Evolutionary conservation across 2,888 invertebrate species (phyloP).

Genomic region (Melieria picta): DNA sequence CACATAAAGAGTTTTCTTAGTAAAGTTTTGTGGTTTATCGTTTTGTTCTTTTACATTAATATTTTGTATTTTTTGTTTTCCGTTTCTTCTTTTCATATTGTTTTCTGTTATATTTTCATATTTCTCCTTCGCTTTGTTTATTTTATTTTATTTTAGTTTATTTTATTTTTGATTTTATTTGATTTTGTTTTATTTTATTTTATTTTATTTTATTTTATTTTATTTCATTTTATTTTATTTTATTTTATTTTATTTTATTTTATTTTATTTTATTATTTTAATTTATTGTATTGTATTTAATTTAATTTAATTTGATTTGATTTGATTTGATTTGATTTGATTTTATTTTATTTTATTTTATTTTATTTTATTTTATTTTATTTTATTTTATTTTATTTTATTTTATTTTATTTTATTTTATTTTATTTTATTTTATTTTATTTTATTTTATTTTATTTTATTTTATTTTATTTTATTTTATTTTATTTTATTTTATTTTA

Average conservation of each 20-base stretch:
- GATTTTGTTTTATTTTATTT: background rate
- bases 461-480: too few relatives aligned
- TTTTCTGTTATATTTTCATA: too few relatives aligned
- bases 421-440: too few relatives aligned
- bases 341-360: background rate
- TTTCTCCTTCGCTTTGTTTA: background rate
- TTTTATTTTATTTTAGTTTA: background rate
- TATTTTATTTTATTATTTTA: background rate
- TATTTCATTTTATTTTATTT: background rate
- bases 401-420: too few relatives aligned
- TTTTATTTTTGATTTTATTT: background rate
- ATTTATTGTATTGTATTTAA: background rate
- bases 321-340: conserved; percentile 2
- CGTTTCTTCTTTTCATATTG: too few relatives aligned
- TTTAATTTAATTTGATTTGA: background rate
- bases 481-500: background rate
- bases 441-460: too few relatives aligned
- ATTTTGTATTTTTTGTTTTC: conserved; percentile 2
- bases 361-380: too few relatives aligned
- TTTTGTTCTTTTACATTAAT: background rate
- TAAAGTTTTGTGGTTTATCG: background rate
- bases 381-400: too few relatives aligned
- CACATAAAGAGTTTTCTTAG: background rate
- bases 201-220: conserved; percentile 3
- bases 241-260: background rate